These are phyloP conservation scores for Ciconia nigra DNA, from an alignment of 2,797 vertebrate species.

Conservation along the genomic window DNA sequence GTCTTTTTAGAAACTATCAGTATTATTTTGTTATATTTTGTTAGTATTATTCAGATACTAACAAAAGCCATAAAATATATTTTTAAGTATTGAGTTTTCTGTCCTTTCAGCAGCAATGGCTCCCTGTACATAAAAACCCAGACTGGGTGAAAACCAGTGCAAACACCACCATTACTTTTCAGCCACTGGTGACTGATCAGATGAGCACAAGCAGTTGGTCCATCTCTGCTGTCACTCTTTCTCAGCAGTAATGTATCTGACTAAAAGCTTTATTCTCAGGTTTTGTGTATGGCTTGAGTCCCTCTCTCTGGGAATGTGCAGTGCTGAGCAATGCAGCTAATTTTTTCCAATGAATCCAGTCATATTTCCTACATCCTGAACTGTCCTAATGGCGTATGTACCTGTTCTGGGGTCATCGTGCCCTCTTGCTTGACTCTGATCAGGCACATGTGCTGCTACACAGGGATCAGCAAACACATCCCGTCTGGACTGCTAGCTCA, in stretches of 20 bases:
- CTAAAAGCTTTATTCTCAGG: background rate
- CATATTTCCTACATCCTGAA: background rate
- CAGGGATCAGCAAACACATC: background rate
- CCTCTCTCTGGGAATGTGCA: background rate
- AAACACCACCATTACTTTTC: background rate
- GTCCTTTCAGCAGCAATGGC: background rate
- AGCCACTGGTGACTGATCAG: background rate
- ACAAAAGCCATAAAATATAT: background rate
- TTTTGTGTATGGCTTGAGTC: background rate
- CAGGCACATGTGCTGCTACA: background rate
- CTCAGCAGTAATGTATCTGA: background rate
- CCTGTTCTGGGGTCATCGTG: background rate
- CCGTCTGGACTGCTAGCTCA: background rate
- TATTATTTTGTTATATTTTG: no score
- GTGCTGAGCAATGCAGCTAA: background rate
- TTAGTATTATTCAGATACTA: background rate
- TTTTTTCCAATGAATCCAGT: background rate
- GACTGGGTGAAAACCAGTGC: background rate
- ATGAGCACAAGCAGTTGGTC: background rate
- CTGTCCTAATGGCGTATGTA: background rate
- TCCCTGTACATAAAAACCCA: background rate
- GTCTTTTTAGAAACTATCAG: background rate
- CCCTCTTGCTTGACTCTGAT: background rate
- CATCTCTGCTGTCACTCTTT: background rate
- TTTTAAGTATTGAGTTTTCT: background rate